Percentiles rank a stretch among this genome's conserved stretches.
Conservation (phyloP, 1,140 invertebrate species). For the Macrobrachium nipponense region DNA sequence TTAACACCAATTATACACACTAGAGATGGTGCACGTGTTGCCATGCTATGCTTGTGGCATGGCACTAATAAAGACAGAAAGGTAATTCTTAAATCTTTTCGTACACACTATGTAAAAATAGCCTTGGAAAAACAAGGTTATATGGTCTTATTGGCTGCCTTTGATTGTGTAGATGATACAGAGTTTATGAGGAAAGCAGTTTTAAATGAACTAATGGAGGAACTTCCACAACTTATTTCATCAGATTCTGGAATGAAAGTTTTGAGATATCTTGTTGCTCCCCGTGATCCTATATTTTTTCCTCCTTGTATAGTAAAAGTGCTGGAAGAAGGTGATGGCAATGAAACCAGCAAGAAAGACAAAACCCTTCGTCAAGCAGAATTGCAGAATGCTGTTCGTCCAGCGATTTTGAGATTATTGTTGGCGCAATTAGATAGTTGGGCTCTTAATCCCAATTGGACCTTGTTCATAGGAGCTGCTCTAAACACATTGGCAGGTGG, state of each 20-base stretch:
- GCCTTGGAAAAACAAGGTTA: slow-evolving; percentile 89
- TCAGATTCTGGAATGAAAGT: slow-evolving; percentile 76
- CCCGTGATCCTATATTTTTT: slow-evolving; percentile 80
- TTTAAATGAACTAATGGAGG: slow-evolving; percentile 76
- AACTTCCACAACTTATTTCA: slow-evolving; percentile 78
- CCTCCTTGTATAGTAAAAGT: slow-evolving; percentile 79
- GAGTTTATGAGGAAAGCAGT: slow-evolving; percentile 85
- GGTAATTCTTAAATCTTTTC: slow-evolving; percentile 78
- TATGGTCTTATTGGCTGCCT: slow-evolving; percentile 82
- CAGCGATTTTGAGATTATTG: slow-evolving; percentile 47
- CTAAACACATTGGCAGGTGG: slow-evolving; percentile 31
- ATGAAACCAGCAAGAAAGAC: slow-evolving; percentile 81
- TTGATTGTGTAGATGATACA: slow-evolving; percentile 94
- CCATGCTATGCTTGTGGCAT: slow-evolving; percentile 87
- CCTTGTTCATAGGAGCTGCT: slow-evolving; percentile 60
- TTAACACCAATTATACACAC: slow-evolving; percentile 86
- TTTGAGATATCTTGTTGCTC: slow-evolving; percentile 85
- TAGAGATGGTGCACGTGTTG: slow-evolving; percentile 82
- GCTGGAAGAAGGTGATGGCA: slow-evolving; percentile 79
- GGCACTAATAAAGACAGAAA: slow-evolving; percentile 83
- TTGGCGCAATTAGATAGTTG: slow-evolving; percentile 43
- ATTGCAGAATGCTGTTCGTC: slow-evolving; percentile 68
- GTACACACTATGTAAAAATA: slow-evolving; percentile 84
- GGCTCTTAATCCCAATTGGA: slow-evolving; percentile 61
- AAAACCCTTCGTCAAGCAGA: slow-evolving; percentile 78